phyloP scores from a whole-genome alignment of 92 coral and sea anemone species.

The Scolanthus callimorphus region DNA sequence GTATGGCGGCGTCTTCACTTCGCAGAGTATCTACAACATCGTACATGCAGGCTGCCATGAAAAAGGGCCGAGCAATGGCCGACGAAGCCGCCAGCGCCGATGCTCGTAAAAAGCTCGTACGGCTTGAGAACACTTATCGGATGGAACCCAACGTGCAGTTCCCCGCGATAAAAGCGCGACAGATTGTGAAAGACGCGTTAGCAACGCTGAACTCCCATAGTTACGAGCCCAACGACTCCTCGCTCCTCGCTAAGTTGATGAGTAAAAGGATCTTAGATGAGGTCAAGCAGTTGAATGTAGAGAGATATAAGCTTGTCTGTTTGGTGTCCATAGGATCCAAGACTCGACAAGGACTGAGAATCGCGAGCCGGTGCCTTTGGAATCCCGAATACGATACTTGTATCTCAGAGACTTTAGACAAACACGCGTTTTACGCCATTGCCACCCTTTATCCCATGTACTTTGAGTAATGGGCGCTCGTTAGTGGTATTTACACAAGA shows the following conservation, averaged over 20 bases:
- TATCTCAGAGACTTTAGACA: slow-evolving; percentile 72
- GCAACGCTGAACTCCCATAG: slow-evolving; percentile 32
- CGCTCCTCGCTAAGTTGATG: slow-evolving; percentile 60
- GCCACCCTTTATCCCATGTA: slow-evolving; percentile 87
- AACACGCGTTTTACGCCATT: slow-evolving; percentile 53
- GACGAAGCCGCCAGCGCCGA: slow-evolving; percentile 17
- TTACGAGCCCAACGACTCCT: slow-evolving; percentile 36
- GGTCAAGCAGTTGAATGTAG: slow-evolving; percentile 58
- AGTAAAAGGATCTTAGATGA: slow-evolving; percentile 72
- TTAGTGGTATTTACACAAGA: too few relatives aligned
- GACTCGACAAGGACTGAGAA: slow-evolving; percentile 43
- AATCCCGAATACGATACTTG: slow-evolving; percentile 71
- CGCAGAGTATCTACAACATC: slow-evolving; percentile 17
- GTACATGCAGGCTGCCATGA: not conserved
- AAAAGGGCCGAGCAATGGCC: not conserved
- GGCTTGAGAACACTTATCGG: slow-evolving; percentile 81
- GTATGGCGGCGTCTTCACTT: slow-evolving; percentile 16
- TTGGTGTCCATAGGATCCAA: slow-evolving; percentile 69
- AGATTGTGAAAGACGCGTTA: slow-evolving; percentile 50
- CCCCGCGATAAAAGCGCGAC: slow-evolving; percentile 61
- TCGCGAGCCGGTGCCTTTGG: slow-evolving; percentile 94
- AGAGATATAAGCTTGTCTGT: slow-evolving; percentile 80
- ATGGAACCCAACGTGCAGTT: slow-evolving; percentile 66
- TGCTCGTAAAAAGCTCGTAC: slow-evolving; percentile 6
- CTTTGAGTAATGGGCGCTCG: slow-evolving; percentile 78